Base-by-base conservation (phyloP, 2,113 vertebrate genomes). In the Boulengeromyrus knoepffleri region DNA sequence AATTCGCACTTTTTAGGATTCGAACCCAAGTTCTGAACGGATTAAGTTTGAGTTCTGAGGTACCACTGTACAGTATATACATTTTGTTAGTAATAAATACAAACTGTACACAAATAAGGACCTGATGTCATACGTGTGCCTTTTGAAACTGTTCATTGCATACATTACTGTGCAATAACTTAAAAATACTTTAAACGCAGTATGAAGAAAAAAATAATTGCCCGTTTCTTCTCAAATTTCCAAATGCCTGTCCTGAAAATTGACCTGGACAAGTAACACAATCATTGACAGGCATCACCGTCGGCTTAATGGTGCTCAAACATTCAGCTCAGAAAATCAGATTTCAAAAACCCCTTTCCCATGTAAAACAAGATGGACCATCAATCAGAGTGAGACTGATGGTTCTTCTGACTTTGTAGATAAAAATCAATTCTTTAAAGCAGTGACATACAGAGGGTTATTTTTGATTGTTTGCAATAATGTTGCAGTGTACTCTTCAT, bases 261-360 rank as follows among this genome's bases (percentile, higher is more conserved):
- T 45, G 52, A 88, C 87, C 87, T 62, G 56, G 52, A 19, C 45
- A 42, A 66, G 52, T 46, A 88, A 88, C 87, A 87, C 50, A 87
- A 56, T 9, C 27, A 53, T 56, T 87, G 50, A 87, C 85, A 87
- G 85, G 85, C 85, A 87, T 87, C 85, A 87, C 85, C 15, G 27
- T 87, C 27, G 3, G 87, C 36, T 66, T 88, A 88, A 88, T 88
- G 56, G 53, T 66, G 36, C 56, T 88, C 87, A 88, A 88, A 66
- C 87, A 88, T 88, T 88, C 56, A 58, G 21, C 58, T 66, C 56
- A 62, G 21, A 42, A 88, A 88, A 53, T 88, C 87, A 62, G 87
- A 58, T 88, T 88, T 88, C 87, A 88, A 27, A 88, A 88, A 88
- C 53, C 56, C 36, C 36, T n/a, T 24, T 62, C 39, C 56, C 39